These are phyloP conservation scores for Neosilurus mollespiculum DNA, from an alignment of 2,797 vertebrate species.

Conservation along the genomic window DNA sequence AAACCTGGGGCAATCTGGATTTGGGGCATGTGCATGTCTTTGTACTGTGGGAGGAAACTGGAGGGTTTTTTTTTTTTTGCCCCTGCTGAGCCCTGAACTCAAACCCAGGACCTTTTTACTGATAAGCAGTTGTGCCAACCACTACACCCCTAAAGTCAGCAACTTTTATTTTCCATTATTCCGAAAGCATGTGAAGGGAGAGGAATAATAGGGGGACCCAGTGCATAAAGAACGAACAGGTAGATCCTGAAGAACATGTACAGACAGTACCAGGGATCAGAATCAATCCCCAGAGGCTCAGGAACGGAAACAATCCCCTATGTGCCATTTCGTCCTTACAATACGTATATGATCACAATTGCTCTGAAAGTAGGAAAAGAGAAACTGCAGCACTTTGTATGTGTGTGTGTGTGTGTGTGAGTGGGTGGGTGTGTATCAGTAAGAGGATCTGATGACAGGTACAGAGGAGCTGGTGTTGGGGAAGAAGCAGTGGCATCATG, in stretches of 20 bases:
- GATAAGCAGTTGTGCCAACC: too few species aligned
- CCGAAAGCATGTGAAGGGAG: too few species aligned
- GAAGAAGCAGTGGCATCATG: constrained; percentile 64
- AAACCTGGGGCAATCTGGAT: too few species aligned
- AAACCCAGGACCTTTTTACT: too few species aligned
- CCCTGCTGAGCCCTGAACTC: too few species aligned
- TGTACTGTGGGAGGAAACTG: too few species aligned
- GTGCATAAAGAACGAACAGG: not conserved
- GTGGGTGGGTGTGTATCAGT: constrained; percentile 15
- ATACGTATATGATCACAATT: not conserved
- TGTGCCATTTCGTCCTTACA: not conserved
- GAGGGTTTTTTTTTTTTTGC: too few species aligned
- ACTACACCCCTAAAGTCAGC: too few species aligned
- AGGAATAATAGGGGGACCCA: not conserved
- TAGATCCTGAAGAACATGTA: not conserved
- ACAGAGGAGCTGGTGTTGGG: constrained; percentile 50
- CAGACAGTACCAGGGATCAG: not conserved
- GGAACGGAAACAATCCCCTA: not conserved
- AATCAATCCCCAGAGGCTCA: not conserved
- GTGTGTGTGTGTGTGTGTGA: constrained; percentile 23
- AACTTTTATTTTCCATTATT: too few species aligned
- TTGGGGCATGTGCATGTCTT: too few species aligned
- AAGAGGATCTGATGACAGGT: constrained; percentile 60
- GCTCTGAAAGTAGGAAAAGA: not conserved
- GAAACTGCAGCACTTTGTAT: not conserved